phyloP scores from a whole-genome alignment of 2,113 vertebrate genomes.

The Fulmarus glacialis region DNA sequence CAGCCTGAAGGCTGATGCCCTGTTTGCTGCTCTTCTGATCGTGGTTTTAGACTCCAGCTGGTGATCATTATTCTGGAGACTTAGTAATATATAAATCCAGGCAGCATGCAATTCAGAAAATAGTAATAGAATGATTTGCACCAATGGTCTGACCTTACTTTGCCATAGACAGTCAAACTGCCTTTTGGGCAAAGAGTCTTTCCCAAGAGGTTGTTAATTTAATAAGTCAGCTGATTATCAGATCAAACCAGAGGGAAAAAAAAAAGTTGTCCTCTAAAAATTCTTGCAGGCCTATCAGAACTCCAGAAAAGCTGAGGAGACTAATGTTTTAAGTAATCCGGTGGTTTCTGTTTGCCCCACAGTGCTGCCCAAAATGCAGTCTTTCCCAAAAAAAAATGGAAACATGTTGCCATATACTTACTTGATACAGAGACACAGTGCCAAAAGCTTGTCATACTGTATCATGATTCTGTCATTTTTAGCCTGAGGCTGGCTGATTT shows the following conservation, averaged over 20 bases:
- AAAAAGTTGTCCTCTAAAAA: background rate
- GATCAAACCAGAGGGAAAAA: background rate
- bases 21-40: slow-evolving; percentile 9
- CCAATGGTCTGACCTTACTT: background rate
- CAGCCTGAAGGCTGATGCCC: background rate
- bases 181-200: background rate
- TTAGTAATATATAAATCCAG: background rate
- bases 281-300: background rate
- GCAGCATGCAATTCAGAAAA: slow-evolving; percentile 11
- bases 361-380: background rate
- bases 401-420: slow-evolving; percentile 13
- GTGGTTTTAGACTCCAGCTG: slow-evolving; percentile 10
- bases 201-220: background rate
- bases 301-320: background rate
- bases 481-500: slow-evolving; percentile 39
- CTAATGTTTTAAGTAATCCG: background rate
- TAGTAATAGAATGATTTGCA: background rate
- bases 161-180: background rate
- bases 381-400: background rate
- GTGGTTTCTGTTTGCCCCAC: background rate
- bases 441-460: slow-evolving; percentile 46
- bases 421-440: background rate
- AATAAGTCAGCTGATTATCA: background rate
- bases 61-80: slow-evolving; percentile 22
- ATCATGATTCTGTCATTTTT: slow-evolving; percentile 46